These are phyloP conservation scores for Peribatodes rhomboidaria DNA, from an alignment of 2,888 invertebrate species.

Conservation along the genomic window DNA sequence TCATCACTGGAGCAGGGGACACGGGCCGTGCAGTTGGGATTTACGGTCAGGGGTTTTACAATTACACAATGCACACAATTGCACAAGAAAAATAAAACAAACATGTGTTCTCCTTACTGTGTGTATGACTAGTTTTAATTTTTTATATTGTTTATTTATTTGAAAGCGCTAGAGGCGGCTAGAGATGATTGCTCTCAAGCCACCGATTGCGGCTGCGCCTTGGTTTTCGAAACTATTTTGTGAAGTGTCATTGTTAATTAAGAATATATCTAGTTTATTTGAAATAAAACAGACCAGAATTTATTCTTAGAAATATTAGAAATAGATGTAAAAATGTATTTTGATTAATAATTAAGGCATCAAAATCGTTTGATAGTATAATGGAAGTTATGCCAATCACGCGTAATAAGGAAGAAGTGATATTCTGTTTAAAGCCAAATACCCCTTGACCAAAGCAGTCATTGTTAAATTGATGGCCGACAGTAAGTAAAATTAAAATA, in stretches of 20 bases:
- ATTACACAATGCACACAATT: constrained; percentile 78
- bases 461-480: background rate
- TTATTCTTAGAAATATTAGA: background rate
- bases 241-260: constrained; percentile 3
- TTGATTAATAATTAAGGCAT: background rate
- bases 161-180: constrained; percentile 18
- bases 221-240: background rate
- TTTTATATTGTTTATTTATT: constrained; percentile 14
- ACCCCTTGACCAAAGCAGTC: constrained; percentile 1
- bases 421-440: background rate
- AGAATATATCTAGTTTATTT: background rate
- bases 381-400: constrained; percentile 7
- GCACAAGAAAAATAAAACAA: constrained; percentile 52
- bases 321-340: background rate
- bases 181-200: too few species aligned
- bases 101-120: constrained; percentile 35
- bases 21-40: constrained; percentile 73
- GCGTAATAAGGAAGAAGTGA: constrained; percentile 7
- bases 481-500: background rate
- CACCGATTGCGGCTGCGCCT: background rate
- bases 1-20: constrained; percentile 79
- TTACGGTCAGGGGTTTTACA: constrained; percentile 75
- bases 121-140: constrained; percentile 28
- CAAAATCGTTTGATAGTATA: background rate
- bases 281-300: background rate